Conservation (phyloP, 2,888 invertebrate genomes). For the Microplitis deprimator region DNA sequence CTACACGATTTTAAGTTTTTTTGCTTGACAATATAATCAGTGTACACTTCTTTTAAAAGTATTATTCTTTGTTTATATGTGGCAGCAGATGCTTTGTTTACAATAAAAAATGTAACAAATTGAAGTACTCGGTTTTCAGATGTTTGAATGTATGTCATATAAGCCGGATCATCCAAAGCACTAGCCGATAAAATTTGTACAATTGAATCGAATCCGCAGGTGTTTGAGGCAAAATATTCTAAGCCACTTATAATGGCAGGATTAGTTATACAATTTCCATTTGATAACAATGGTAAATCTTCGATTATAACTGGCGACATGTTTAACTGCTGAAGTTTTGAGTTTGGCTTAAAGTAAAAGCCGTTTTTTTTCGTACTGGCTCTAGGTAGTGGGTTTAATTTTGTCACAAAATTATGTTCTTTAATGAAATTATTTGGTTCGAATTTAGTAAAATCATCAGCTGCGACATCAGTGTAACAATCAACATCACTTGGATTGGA, state of each 20-base stretch:
- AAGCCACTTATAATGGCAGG: slow-evolving; percentile 27
- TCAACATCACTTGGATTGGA: neutral
- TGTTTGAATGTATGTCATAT: slow-evolving; percentile 18
- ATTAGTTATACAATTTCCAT: slow-evolving; percentile 29
- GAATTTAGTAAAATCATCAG: neutral
- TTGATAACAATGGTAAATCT: slow-evolving; percentile 25
- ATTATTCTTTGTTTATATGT: slow-evolving; percentile 36
- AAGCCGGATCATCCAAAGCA: slow-evolving; percentile 32
- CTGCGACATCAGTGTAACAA: neutral
- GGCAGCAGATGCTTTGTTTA: slow-evolving; percentile 28
- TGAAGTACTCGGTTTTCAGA: slow-evolving; percentile 28
- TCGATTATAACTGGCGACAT: slow-evolving; percentile 2
- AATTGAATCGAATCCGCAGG: slow-evolving; percentile 30
- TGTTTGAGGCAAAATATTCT: slow-evolving; percentile 37
- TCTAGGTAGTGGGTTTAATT: neutral
- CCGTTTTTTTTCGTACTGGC: slow-evolving; percentile 9
- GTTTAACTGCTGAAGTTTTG: slow-evolving; percentile 24
- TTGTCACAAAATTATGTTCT: neutral
- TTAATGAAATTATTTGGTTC: neutral
- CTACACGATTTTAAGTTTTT: neutral
- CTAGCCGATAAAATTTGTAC: slow-evolving; percentile 34
- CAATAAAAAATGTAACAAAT: slow-evolving; percentile 28
- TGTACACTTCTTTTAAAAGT: slow-evolving; percentile 4
- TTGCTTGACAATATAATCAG: too few relatives aligned
- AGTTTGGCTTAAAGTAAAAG: slow-evolving; percentile 31